Evolutionary conservation across 2,797 vertebrate genomes (phyloP).

Genomic region (Cynodonichthys magdalenae): DNA sequence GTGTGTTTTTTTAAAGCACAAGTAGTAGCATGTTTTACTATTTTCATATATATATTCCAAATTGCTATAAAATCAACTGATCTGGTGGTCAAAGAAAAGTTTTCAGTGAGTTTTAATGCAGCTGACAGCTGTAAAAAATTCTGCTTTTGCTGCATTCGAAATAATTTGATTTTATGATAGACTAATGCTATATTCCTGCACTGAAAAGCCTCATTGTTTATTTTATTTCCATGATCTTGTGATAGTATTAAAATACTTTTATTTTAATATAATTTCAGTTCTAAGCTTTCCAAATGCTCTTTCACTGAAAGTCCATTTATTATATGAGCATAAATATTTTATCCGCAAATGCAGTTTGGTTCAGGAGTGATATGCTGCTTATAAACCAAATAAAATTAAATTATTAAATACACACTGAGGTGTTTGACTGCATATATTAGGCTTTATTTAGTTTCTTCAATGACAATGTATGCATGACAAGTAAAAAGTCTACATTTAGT

Average conservation of each 20-base stretch:
- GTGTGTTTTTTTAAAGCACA: too few relatives aligned
- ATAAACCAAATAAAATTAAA: neutral
- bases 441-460: conserved; percentile 68
- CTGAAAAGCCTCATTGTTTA: too few relatives aligned
- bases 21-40: neutral
- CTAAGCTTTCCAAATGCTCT: neutral
- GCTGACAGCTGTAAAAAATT: too few relatives aligned
- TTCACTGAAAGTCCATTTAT: neutral
- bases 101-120: too few relatives aligned
- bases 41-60: neutral
- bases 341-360: neutral
- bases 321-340: neutral
- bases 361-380: too few relatives aligned
- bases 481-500: conserved; percentile 41
- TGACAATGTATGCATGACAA: conserved; percentile 48
- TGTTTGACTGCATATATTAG: conserved; percentile 60
- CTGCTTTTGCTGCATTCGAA: too few relatives aligned
- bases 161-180: too few relatives aligned
- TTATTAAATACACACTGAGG: neutral
- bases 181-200: too few relatives aligned
- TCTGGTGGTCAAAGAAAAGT: neutral
- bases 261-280: neutral
- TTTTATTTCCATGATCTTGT: neutral
- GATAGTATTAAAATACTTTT: neutral
- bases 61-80: neutral